Base-by-base conservation (phyloP, 2,797 vertebrate genomes). In the Pogonophryne albipinna region DNA sequence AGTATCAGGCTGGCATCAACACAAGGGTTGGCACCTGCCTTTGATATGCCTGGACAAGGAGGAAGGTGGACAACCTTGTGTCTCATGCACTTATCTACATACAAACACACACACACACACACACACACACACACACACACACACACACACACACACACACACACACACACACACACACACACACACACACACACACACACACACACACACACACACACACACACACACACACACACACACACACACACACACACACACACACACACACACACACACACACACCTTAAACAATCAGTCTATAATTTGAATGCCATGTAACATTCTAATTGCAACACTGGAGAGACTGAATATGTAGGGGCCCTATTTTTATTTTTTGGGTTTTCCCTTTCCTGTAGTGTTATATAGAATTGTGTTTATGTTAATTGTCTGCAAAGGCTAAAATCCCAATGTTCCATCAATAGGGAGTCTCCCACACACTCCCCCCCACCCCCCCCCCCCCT, bases 21-120 rank as follows among this genome's bases (percentile, higher is more conserved):
- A 85, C 87, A 90, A 85, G 78, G 84, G 61, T 71, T 93, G 92
- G 85, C 93, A 92, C 90, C 87, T 93, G 79, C 78, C 66, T 50
- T 77, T 90, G 87, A 91, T 87, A 82, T 76, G 86, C 84, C 86
- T 66, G 66, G 76, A 87, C 86, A 85, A 72, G 76, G 80, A 85
- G 74, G 79, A 86, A 78, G 78, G 68, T 78, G 75, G 85, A 78
- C 84, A 86, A 84, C 80, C 57, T 78, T 75, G 69, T 70, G 73
- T 82, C 66, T 75, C 62, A 52, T 73, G 52, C 61, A 76, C 72
- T 69, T 57, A 45, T 75, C 50, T 42, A 46, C 55, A 64, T 6
- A 71, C 15, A 76, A 23, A 55, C 56, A 71, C 52, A 69, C 19
- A 63, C 23, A 59, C 50, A 65, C 14, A 56, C n/a, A 68, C 20